Evolutionary conservation across 1,140 invertebrate genomes (phyloP).

Genomic region (Cherax destructor): DNA sequence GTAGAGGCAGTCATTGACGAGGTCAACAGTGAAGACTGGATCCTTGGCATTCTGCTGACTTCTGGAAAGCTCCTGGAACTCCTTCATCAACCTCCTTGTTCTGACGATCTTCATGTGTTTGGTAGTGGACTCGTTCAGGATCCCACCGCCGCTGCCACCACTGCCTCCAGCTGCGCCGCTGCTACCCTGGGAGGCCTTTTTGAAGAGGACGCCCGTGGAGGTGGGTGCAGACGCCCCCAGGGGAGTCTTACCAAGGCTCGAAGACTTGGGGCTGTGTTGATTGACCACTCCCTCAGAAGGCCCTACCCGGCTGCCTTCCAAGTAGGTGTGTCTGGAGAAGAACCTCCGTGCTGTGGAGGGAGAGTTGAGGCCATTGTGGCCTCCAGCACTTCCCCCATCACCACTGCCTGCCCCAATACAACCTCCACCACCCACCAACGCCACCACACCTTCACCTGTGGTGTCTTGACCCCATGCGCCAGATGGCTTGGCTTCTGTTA

Average conservation of each 20-base stretch:
- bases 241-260: neutral
- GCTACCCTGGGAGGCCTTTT: neutral
- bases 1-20: conserved; percentile 94
- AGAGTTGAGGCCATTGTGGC: neutral
- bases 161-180: neutral
- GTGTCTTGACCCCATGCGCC: neutral
- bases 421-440: neutral
- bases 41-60: conserved; percentile 78
- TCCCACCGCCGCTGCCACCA: no score
- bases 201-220: neutral
- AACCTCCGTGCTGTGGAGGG: conserved; percentile 28
- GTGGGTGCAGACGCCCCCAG: neutral
- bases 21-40: conserved; percentile 90
- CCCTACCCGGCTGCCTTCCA: conserved; percentile 38
- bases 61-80: conserved; percentile 89
- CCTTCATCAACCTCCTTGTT: conserved; percentile 92
- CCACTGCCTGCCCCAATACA: neutral
- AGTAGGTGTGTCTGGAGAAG: conserved; percentile 36
- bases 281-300: neutral
- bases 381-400: neutral
- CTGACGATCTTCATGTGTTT: conserved; percentile 80
- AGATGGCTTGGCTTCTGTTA: no score
- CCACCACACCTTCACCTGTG: neutral
- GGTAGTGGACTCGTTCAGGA: conserved; percentile 31
- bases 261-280: neutral